Evolutionary conservation across 1,140 invertebrate genomes (phyloP).

Genomic region (Tribolium madens): DNA sequence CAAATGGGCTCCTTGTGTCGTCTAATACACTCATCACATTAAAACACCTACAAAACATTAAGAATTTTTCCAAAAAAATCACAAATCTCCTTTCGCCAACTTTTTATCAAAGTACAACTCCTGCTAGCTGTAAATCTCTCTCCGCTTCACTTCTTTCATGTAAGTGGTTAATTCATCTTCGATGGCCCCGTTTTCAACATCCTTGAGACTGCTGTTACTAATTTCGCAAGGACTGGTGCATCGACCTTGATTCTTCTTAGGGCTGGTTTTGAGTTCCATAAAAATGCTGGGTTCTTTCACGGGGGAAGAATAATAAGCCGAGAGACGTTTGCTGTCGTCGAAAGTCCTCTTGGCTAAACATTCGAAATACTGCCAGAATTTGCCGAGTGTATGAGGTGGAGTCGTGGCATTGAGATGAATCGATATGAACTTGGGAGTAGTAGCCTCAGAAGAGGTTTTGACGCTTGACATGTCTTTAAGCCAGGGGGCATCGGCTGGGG

Average conservation of each 20-base stretch:
- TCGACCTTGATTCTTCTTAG: neutral
- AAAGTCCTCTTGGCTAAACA: constrained; percentile 49
- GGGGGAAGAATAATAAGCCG: constrained; percentile 33
- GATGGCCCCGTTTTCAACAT: constrained; percentile 63
- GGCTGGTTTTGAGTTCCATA: constrained; percentile 25
- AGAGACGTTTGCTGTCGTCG: constrained; percentile 46
- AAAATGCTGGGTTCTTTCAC: constrained; percentile 29
- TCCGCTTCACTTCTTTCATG: constrained; percentile 62
- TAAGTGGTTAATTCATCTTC: constrained; percentile 66
- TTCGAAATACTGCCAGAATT: constrained; percentile 47
- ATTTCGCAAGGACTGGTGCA: constrained; percentile 58
- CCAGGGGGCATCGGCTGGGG: neutral
- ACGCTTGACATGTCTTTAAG: neutral
- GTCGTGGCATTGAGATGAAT: constrained; percentile 8
- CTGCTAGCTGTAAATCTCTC: constrained; percentile 45
- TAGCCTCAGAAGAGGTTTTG: neutral
- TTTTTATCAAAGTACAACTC: neutral
- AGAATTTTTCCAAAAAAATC: neutral
- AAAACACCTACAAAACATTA: neutral
- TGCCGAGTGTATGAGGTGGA: constrained; percentile 41
- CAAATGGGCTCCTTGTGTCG: neutral
- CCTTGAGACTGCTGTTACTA: constrained; percentile 66
- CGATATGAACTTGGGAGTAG: constrained; percentile 19
- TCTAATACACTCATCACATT: neutral
- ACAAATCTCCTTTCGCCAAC: neutral